These are phyloP conservation scores for Ctenochaetus hawaiiensis DNA, from an alignment of 2,797 vertebrate species.

Conservation along the genomic window DNA sequence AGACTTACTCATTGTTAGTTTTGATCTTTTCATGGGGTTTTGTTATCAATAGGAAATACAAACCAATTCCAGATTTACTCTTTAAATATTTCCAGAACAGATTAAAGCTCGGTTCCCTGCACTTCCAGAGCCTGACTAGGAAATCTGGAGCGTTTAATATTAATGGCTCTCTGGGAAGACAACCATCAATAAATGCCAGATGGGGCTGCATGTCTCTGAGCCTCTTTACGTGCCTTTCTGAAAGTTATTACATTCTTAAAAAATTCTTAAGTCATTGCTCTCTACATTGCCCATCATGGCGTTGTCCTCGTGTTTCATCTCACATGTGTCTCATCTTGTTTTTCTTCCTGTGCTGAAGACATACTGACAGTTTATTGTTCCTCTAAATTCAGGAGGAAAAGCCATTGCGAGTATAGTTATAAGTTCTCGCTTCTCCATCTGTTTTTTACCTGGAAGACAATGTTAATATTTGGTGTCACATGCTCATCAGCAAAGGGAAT, in stretches of 20 bases:
- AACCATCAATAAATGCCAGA: neutral
- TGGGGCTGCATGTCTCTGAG: neutral
- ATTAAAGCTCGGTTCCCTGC: neutral
- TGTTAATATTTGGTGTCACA: neutral
- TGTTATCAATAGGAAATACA: neutral
- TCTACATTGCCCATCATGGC: neutral
- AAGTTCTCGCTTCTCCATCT: too few relatives aligned
- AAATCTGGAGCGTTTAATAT: neutral
- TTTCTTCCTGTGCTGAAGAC: neutral
- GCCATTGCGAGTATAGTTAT: too few relatives aligned
- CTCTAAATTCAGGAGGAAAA: too few relatives aligned
- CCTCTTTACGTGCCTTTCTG: neutral
- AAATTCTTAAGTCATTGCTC: neutral
- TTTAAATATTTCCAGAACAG: neutral
- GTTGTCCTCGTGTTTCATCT: neutral
- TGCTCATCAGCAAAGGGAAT: too few relatives aligned
- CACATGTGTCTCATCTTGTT: neutral
- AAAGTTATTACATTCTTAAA: neutral
- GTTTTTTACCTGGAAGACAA: too few relatives aligned
- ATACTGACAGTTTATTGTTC: neutral
- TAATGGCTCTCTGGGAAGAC: neutral
- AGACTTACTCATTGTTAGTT: neutral
- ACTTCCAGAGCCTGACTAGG: neutral
- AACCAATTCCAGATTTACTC: neutral
- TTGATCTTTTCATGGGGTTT: neutral